Evolutionary conservation across 2,113 vertebrate species (phyloP).

Genomic region (Centropus bengalensis): DNA sequence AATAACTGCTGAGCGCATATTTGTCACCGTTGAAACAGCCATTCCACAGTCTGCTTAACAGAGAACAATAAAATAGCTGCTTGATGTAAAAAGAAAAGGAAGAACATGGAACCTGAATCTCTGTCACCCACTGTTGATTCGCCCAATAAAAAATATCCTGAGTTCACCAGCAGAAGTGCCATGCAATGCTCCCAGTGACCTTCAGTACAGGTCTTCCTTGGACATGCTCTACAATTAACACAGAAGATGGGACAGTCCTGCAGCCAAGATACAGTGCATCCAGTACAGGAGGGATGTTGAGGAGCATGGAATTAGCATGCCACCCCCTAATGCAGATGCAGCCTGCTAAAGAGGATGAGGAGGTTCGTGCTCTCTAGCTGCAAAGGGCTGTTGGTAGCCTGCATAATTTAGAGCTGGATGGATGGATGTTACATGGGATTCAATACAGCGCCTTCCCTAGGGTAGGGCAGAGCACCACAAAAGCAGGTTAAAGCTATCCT

Average conservation of each 20-base stretch:
- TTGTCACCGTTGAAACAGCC: not conserved
- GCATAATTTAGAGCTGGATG: not conserved
- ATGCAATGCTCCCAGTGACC: no score
- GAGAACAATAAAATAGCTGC: not conserved
- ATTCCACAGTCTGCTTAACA: not conserved
- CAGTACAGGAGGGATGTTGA: not conserved
- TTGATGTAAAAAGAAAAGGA: not conserved
- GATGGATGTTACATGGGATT: not conserved
- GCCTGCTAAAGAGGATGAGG: not conserved
- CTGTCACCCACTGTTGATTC: not conserved
- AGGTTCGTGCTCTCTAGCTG: not conserved
- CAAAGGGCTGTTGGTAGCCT: not conserved
- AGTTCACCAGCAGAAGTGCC: not conserved
- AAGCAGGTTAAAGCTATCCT: not conserved
- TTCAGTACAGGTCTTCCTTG: not conserved
- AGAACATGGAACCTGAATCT: not conserved
- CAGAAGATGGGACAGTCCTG: accelerated
- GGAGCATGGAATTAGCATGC: not conserved
- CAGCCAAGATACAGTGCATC: not conserved
- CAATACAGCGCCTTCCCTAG: not conserved
- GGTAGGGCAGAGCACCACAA: not conserved
- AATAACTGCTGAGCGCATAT: not conserved
- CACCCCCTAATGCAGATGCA: not conserved
- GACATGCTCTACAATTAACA: not conserved
- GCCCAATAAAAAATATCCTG: not conserved